Conservation (phyloP, 2,113 vertebrate genomes). For the Electrona antarctica region DNA sequence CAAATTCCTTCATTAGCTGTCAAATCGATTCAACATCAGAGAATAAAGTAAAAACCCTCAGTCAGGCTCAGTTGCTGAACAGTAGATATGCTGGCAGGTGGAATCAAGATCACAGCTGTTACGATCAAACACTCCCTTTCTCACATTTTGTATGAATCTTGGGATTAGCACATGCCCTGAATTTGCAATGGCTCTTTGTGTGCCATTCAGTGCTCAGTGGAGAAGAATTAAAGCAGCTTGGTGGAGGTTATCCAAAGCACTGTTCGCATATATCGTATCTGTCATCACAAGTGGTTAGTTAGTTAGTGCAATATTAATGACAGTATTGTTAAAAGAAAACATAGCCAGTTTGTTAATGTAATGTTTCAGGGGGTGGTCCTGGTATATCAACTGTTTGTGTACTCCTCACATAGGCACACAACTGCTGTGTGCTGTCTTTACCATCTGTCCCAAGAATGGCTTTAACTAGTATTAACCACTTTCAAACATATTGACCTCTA, state of each 20-base stretch:
- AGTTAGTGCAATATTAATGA: conserved; percentile 1
- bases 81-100: conserved; percentile 69
- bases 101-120: conserved; percentile 63
- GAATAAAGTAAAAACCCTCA: conserved; percentile 38
- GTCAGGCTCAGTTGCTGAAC: conserved; percentile 66
- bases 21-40: conserved; percentile 48
- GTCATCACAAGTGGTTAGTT: conserved; percentile 40
- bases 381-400: no score
- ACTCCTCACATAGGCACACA: no score
- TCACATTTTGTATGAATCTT: conserved; percentile 63
- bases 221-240: conserved; percentile 43
- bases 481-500: no score
- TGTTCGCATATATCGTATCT: conserved; percentile 72
- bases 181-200: conserved; percentile 39
- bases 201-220: conserved; percentile 52
- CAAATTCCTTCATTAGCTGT: conserved; percentile 33
- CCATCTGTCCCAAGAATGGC: no score
- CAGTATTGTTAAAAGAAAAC: no score
- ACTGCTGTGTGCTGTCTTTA: no score
- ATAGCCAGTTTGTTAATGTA: no score
- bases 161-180: conserved; percentile 63
- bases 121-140: conserved; percentile 59
- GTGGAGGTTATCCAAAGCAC: conserved; percentile 18
- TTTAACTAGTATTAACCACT: no score
- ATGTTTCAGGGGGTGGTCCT: no score